Percentiles rank a stretch among this genome's conserved stretches.
Evolutionary conservation across 1,140 invertebrate species (phyloP).

Genomic region (Oreohelix idahoensis): DNA sequence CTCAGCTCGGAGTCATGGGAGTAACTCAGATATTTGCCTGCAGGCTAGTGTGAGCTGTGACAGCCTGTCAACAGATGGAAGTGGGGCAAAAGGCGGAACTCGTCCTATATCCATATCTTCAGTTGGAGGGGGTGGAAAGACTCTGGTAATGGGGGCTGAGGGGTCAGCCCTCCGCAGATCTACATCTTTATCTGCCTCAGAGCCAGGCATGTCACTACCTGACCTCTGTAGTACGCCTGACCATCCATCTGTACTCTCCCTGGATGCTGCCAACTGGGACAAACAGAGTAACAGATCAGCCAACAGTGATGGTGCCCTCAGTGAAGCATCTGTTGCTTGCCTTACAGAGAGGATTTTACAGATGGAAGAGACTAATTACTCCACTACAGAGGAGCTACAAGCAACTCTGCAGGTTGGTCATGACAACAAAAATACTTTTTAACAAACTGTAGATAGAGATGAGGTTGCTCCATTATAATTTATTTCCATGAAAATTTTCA

Average conservation of each 20-base stretch:
- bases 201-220: slow-evolving; percentile 71
- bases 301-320: slow-evolving; percentile 76
- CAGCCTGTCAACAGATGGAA: slow-evolving; percentile 61
- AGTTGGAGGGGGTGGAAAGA: background rate
- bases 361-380: slow-evolving; percentile 91
- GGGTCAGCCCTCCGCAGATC: slow-evolving; percentile 49
- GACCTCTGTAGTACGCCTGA: slow-evolving; percentile 67
- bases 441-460: too few relatives aligned
- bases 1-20: slow-evolving; percentile 34
- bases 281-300: slow-evolving; percentile 84
- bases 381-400: slow-evolving; percentile 95
- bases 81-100: slow-evolving; percentile 28
- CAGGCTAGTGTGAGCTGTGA: slow-evolving; percentile 64
- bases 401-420: slow-evolving; percentile 85
- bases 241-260: slow-evolving; percentile 56
- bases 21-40: slow-evolving; percentile 43
- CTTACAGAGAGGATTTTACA: slow-evolving; percentile 92
- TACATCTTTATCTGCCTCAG: slow-evolving; percentile 74
- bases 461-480: too few relatives aligned
- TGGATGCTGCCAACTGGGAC: slow-evolving; percentile 79
- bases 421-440: too few relatives aligned
- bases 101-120: background rate
- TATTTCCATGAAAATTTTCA: too few relatives aligned
- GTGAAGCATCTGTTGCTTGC: slow-evolving; percentile 92
- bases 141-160: background rate